Evolutionary conservation across 2,113 vertebrate species (phyloP), one percentile per base, ranked within the genome.

Genomic region (Tachysurus fulvidraco): DNA sequence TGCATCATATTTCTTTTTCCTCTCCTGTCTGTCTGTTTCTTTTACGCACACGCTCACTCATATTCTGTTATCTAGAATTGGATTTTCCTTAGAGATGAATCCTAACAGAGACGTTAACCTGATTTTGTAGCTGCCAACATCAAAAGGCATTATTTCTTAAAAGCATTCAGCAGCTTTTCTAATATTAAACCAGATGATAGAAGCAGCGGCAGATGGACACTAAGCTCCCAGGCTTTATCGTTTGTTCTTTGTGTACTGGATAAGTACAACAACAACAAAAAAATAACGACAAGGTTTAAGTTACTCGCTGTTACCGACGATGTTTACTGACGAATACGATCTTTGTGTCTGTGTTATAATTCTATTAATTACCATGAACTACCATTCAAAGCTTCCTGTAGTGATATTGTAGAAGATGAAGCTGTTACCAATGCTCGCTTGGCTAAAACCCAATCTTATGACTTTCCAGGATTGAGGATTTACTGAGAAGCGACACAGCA

Each of bases 181-280:
- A 88, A 92, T 91, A 91, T 89, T 87, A 28, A 36, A 76, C 50
- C 82, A 44, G 87, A 90, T 73, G 71, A 82, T 62, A 64, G 50
- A 83, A 89, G 74, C 81, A 89, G 74, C 80, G 82, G 91, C 92
- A 94, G 94, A 91, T 85, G 92, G 91, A 78, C 86, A 36, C 4
- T 90, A 89, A 91, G 92, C 92, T 85, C 89, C 57, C 62, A 83
- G 92, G 89, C 90, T 91, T 87, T 91, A 83, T 67, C 21, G 87
- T 87, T 91, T 89, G 88, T 89, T 57, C 60, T 83, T 54, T n/a
- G 23, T 50, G 46, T 83, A 16, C 80, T 73, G 41, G 69, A 64
- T 88, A 80, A 46, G 74, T 25, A 25, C 59, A 28, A 30, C 67
- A 50, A 44, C 30, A 54, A 23, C 19, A 41, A 13, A 28, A 0